Conservation (phyloP, 2,888 invertebrate species). For the Conops quadrifasciatus region DNA sequence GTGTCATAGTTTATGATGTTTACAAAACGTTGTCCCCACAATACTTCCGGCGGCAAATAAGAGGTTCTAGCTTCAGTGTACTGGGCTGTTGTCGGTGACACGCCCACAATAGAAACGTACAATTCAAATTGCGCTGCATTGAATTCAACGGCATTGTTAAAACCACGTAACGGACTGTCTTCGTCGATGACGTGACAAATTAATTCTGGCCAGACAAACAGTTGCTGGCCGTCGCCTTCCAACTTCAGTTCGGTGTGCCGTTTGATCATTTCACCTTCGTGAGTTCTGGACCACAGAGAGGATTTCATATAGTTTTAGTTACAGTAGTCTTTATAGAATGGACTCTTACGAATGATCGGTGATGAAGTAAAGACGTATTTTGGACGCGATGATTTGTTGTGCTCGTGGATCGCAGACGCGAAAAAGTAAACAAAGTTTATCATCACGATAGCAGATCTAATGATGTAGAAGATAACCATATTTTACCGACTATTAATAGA, state of each 20-base stretch:
- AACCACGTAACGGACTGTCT: slow-evolving; percentile 79
- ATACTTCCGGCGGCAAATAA: slow-evolving; percentile 80
- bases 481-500: no score
- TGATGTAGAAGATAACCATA: no score
- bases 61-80: slow-evolving; percentile 79
- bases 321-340: not conserved
- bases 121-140: slow-evolving; percentile 80
- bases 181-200: slow-evolving; percentile 84
- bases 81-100: slow-evolving; percentile 79
- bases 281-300: slow-evolving; percentile 54
- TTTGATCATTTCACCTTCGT: slow-evolving; percentile 78
- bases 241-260: slow-evolving; percentile 76
- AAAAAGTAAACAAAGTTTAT: slow-evolving; percentile 79
- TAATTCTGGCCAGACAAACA: slow-evolving; percentile 87
- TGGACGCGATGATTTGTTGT: slow-evolving; percentile 82
- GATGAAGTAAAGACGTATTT: slow-evolving; percentile 71
- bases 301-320: no score
- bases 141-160: slow-evolving; percentile 78
- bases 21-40: slow-evolving; percentile 84
- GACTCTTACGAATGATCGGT: slow-evolving; percentile 57
- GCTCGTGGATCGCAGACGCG: slow-evolving; percentile 81
- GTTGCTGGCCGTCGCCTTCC: slow-evolving; percentile 71
- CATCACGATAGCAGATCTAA: slow-evolving; percentile 81
- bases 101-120: slow-evolving; percentile 83
- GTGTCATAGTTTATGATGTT: slow-evolving; percentile 71